phyloP scores from a whole-genome alignment of 2,888 invertebrate species.

The Lasius platythorax region DNA sequence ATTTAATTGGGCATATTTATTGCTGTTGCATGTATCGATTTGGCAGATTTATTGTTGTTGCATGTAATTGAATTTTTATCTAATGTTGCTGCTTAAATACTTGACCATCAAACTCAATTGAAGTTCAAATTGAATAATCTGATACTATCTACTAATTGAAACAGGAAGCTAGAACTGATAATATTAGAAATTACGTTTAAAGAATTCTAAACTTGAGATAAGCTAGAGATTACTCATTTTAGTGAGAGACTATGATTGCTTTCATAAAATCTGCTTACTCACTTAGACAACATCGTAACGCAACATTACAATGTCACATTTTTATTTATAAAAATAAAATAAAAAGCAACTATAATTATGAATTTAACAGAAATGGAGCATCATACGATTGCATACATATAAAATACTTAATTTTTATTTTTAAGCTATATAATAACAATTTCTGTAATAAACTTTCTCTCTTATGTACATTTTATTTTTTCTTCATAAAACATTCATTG shows the following conservation, averaged over 20 bases:
- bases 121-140: background rate
- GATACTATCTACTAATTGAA: background rate
- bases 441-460: background rate
- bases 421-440: background rate
- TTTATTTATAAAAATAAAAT: conserved; percentile 15
- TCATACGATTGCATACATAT: background rate
- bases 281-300: background rate
- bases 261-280: background rate
- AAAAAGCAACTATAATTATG: background rate
- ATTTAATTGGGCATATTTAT: background rate
- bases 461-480: background rate
- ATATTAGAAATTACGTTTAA: background rate
- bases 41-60: background rate
- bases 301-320: background rate
- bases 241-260: background rate
- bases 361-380: background rate
- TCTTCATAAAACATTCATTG: background rate
- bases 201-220: conserved; percentile 12
- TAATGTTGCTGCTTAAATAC: background rate
- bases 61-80: background rate
- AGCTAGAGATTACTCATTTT: background rate
- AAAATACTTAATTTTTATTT: background rate
- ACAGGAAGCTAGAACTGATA: conserved; percentile 2
- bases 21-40: background rate
- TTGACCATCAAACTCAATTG: background rate